These are phyloP conservation scores for Auanema sp. DNA, from an alignment of 2,888 invertebrate genomes.

Conservation along the genomic window DNA sequence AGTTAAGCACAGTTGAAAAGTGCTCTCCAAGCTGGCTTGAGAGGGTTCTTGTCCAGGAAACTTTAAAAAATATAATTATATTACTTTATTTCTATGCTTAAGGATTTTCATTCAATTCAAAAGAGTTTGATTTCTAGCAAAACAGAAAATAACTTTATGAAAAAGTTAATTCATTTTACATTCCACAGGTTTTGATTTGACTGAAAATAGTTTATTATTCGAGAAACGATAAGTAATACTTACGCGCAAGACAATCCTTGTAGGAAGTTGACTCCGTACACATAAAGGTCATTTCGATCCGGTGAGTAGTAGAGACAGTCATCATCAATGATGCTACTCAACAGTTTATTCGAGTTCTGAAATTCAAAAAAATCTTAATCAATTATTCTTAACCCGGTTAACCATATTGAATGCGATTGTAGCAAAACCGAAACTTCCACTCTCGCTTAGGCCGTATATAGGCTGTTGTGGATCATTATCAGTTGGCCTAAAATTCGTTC, in stretches of 20 bases:
- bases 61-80: too few species aligned
- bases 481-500: conserved; percentile 34
- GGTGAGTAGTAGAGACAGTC: conserved; percentile 33
- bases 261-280: conserved; percentile 40
- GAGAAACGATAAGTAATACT: conserved; percentile 6
- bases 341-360: conserved; percentile 19
- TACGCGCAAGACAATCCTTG: conserved; percentile 42
- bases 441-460: conserved; percentile 24
- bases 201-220: background rate
- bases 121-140: too few species aligned
- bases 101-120: too few species aligned
- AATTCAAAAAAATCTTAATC: background rate
- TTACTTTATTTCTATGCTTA: too few species aligned
- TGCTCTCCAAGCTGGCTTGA: too few species aligned
- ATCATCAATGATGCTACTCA: conserved; percentile 26
- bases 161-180: too few species aligned
- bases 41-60: too few species aligned
- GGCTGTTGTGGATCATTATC: conserved; percentile 41
- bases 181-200: too few species aligned
- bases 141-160: too few species aligned
- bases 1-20: too few species aligned
- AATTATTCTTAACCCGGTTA: background rate
- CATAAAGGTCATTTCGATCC: conserved; percentile 29
- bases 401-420: conserved; percentile 34
- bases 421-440: conserved; percentile 42